phyloP scores from a whole-genome alignment of 2,797 vertebrate species.

The Onychomys leucogaster region DNA sequence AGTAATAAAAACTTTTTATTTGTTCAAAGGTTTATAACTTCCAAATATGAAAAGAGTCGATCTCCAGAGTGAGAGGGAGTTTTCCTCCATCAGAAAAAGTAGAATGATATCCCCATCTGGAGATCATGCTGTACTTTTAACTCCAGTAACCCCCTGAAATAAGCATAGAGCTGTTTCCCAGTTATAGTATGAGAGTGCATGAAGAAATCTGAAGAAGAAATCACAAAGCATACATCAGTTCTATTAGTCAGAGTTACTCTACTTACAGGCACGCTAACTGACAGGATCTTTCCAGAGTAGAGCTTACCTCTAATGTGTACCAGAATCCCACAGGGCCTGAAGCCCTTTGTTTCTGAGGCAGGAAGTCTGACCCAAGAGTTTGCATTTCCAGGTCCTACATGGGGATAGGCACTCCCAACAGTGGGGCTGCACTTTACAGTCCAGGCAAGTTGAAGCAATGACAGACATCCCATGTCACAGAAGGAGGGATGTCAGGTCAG shows the following conservation, averaged over 20 bases:
- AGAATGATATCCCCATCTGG: neutral
- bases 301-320: neutral
- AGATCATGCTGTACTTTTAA: neutral
- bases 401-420: neutral
- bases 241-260: neutral
- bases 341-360: neutral
- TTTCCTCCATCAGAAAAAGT: neutral
- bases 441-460: too few relatives aligned
- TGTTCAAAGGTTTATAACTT: constrained; percentile 64
- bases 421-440: neutral
- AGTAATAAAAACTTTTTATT: constrained; percentile 76
- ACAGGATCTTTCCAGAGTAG: neutral
- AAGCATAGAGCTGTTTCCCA: neutral
- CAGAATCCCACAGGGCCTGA: neutral
- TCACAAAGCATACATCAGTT: neutral
- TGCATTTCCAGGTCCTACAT: neutral
- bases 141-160: neutral
- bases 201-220: neutral
- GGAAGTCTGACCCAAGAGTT: neutral
- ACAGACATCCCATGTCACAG: neutral
- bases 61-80: neutral
- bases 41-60: neutral
- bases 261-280: neutral
- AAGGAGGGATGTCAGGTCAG: neutral
- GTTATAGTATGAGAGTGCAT: neutral